Conservation (phyloP, 2,888 invertebrate genomes). For the Proisotoma minuta region DNA sequence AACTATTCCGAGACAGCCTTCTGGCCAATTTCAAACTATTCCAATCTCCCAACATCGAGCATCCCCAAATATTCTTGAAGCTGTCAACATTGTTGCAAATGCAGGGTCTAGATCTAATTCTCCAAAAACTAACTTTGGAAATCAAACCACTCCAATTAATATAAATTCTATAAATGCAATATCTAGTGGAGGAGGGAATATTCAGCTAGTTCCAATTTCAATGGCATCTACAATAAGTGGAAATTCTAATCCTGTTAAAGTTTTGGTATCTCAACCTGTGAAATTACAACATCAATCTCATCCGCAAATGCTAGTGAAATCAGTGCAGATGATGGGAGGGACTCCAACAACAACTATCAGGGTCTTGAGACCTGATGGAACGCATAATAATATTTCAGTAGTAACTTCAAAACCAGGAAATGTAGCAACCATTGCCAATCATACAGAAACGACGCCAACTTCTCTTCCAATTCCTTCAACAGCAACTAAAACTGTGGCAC, state of each 20-base stretch:
- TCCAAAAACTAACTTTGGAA: constrained; percentile 32
- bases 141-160: constrained; percentile 21
- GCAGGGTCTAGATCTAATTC: constrained; percentile 36
- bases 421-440: constrained; percentile 48
- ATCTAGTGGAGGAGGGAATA: constrained; percentile 30
- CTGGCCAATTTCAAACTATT: constrained; percentile 29
- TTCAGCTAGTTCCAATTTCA: constrained; percentile 42
- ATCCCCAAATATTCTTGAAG: constrained; percentile 43
- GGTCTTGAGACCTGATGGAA: constrained; percentile 33
- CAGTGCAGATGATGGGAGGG: constrained; percentile 45
- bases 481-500: background rate
- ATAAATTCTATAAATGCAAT: constrained; percentile 36
- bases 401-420: constrained; percentile 53
- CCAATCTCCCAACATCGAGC: constrained; percentile 26
- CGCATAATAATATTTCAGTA: constrained; percentile 18
- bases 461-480: background rate
- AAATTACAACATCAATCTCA: constrained; percentile 35
- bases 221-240: constrained; percentile 33
- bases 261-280: constrained; percentile 48
- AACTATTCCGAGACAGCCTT: constrained; percentile 48
- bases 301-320: constrained; percentile 47
- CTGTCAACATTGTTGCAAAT: constrained; percentile 36
- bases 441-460: background rate
- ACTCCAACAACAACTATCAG: constrained; percentile 37
- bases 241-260: constrained; percentile 47